Evolutionary conservation across 2,113 vertebrate species (phyloP).

Genomic region (Hypocryptadius cinnamomeus): DNA sequence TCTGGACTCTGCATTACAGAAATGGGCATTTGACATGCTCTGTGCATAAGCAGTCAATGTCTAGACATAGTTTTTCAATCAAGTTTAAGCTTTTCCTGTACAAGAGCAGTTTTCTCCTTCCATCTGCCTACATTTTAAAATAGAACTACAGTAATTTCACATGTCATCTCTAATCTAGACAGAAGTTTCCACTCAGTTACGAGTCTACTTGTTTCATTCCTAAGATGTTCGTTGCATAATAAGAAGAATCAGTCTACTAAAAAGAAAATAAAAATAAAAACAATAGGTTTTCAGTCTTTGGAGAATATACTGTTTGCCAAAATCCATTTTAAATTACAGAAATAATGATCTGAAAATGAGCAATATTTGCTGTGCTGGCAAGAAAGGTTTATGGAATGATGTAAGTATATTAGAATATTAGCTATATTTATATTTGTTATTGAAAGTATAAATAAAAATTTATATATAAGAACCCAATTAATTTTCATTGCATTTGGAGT

Average conservation of each 20-base stretch:
- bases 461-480: not conserved
- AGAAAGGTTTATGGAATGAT: not conserved
- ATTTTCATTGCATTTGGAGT: not conserved
- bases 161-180: not conserved
- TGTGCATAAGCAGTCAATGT: conserved; percentile 12
- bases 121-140: conserved; percentile 15
- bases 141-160: not conserved
- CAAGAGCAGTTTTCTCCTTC: not conserved
- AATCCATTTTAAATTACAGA: not conserved
- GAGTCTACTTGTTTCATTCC: not conserved
- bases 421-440: not conserved
- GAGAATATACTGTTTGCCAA: not conserved
- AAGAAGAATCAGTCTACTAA: not conserved
- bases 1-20: conserved; percentile 20
- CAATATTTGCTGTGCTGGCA: not conserved
- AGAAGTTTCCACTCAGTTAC: not conserved
- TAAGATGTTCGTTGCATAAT: not conserved
- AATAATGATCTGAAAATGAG: conserved; percentile 8
- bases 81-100: conserved; percentile 20
- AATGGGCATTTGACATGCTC: conserved; percentile 41
- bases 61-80: conserved; percentile 50
- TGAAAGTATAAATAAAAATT: not conserved
- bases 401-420: not conserved
- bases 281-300: not conserved
- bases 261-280: not conserved